A percentile compares a stretch with the other conserved stretches of the same genome.
phyloP scores from a whole-genome alignment of 1,140 invertebrate genomes.

The Orius laevigatus region DNA sequence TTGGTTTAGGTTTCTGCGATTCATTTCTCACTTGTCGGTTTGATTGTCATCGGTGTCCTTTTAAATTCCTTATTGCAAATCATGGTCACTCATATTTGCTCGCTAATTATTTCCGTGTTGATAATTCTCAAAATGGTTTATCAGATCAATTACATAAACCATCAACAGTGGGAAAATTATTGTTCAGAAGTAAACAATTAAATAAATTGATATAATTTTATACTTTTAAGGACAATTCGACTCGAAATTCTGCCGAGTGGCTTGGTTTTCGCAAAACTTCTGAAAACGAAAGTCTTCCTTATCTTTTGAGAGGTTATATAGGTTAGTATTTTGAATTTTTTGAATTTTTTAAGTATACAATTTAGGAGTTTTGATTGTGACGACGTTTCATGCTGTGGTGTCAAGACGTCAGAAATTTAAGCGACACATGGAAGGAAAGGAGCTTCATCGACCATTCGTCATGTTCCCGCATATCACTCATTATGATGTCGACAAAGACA shows the following conservation, averaged over 20 bases:
- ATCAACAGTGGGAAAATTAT: constrained; percentile 53
- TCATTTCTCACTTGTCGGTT: constrained; percentile 63
- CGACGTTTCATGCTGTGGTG: constrained; percentile 74
- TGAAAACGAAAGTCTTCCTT: constrained; percentile 36
- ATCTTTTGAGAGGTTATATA: constrained; percentile 66
- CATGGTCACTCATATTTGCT: constrained; percentile 56
- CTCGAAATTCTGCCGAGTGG: constrained; percentile 75
- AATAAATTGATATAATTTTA: too few species aligned
- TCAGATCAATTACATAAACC: constrained; percentile 78
- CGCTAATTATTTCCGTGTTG: constrained; percentile 63
- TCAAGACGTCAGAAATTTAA: constrained; percentile 64
- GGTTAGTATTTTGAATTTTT: constrained; percentile 26
- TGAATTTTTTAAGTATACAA: too few species aligned
- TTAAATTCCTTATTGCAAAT: constrained; percentile 47
- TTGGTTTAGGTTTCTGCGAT: constrained; percentile 55
- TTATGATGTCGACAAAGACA: constrained; percentile 68
- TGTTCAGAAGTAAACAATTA: constrained; percentile 53
- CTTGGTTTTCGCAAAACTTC: constrained; percentile 67
- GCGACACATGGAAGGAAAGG: constrained; percentile 35
- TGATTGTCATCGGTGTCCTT: constrained; percentile 56
- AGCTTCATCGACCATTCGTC: constrained; percentile 47
- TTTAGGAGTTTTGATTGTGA: constrained; percentile 58
- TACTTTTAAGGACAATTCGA: constrained; percentile 3
- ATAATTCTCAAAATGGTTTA: constrained; percentile 88
- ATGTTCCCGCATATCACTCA: constrained; percentile 73